These are phyloP conservation scores for Hyposoter dolosus DNA, from an alignment of 2,888 invertebrate genomes.

Conservation along the genomic window DNA sequence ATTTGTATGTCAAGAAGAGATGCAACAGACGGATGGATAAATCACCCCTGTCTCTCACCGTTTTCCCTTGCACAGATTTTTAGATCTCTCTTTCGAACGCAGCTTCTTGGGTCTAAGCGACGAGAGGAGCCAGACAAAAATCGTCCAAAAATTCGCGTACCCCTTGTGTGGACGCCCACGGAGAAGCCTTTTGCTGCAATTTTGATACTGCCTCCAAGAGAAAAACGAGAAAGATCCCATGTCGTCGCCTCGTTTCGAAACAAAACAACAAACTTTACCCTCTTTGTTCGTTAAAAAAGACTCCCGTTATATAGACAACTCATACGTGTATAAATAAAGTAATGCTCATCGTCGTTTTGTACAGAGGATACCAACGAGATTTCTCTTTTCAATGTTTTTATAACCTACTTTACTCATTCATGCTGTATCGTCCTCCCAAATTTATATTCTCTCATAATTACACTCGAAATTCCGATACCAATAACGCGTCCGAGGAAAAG, in stretches of 20 bases:
- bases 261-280: slow-evolving; percentile 29
- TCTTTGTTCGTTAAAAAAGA: slow-evolving; percentile 57
- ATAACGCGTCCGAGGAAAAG: background rate
- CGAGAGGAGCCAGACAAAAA: slow-evolving; percentile 78
- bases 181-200: slow-evolving; percentile 60
- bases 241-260: slow-evolving; percentile 62
- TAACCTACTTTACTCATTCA: slow-evolving; percentile 56
- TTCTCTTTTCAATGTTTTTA: slow-evolving; percentile 52
- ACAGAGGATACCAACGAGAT: background rate
- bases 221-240: slow-evolving; percentile 22
- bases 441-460: background rate
- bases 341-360: background rate
- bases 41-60: slow-evolving; percentile 74
- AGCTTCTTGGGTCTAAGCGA: slow-evolving; percentile 50
- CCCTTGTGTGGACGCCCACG: slow-evolving; percentile 72
- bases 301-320: background rate
- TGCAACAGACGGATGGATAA: slow-evolving; percentile 76
- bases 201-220: slow-evolving; percentile 27
- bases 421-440: background rate
- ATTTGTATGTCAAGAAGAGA: slow-evolving; percentile 42
- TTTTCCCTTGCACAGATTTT: slow-evolving; percentile 58
- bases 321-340: slow-evolving; percentile 40
- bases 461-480: background rate
- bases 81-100: slow-evolving; percentile 43
- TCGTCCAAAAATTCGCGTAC: slow-evolving; percentile 77